phyloP scores from a whole-genome alignment of 2,797 vertebrate genomes.

The Psittacula echo region DNA sequence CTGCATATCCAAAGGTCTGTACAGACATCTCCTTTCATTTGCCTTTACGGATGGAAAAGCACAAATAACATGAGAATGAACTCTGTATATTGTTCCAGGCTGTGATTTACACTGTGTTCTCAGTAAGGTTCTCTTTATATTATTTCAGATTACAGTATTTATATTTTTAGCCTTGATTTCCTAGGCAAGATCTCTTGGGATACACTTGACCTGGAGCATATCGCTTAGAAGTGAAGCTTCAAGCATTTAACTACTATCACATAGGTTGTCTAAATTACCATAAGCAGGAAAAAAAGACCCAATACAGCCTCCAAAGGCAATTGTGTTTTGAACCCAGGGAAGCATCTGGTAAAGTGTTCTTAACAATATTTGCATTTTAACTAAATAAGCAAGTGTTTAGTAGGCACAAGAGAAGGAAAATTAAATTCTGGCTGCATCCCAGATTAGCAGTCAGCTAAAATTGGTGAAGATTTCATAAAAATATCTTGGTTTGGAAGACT shows the following conservation, averaged over 20 bases:
- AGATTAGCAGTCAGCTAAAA: conserved; percentile 38
- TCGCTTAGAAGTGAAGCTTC: background rate
- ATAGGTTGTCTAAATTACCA: background rate
- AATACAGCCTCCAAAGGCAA: conserved; percentile 1
- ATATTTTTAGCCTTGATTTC: conserved; percentile 6
- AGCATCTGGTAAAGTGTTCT: conserved; percentile 46
- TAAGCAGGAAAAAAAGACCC: background rate
- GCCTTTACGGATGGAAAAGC: background rate
- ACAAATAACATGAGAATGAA: background rate
- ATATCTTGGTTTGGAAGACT: background rate
- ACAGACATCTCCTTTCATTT: background rate
- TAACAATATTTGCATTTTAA: conserved; percentile 60
- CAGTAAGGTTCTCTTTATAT: background rate
- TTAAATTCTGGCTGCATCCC: conserved; percentile 42
- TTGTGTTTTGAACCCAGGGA: conserved; percentile 51
- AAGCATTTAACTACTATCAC: background rate
- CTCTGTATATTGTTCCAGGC: background rate
- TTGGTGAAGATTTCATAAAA: conserved; percentile 39
- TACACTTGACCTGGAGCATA: background rate
- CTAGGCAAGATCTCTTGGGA: background rate
- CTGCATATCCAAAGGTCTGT: background rate
- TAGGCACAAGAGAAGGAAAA: conserved; percentile 53
- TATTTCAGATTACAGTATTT: background rate
- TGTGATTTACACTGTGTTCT: background rate
- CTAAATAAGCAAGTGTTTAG: conserved; percentile 60